A percentile compares a stretch with the other conserved stretches of the same genome.
Conservation (phyloP, 2,797 vertebrate genomes). For the Chelon labrosus region DNA sequence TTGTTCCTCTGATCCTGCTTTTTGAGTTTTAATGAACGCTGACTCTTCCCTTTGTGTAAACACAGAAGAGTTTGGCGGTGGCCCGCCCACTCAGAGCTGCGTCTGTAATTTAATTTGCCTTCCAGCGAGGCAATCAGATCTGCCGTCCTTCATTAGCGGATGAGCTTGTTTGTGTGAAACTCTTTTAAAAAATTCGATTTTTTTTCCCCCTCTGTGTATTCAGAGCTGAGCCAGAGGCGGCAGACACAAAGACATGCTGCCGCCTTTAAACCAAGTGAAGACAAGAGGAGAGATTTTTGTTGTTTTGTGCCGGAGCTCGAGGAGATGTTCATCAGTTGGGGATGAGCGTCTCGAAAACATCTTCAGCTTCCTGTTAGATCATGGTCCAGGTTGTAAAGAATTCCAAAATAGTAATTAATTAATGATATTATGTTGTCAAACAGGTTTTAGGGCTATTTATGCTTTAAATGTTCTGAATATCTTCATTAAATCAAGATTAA, state of each 20-base stretch:
- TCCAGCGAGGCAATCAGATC: slow-evolving; percentile 41
- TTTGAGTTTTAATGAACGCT: slow-evolving; percentile 50
- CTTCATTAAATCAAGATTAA: background rate
- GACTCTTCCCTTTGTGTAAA: slow-evolving; percentile 39
- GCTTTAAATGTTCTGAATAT: background rate
- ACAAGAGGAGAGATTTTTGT: slow-evolving; percentile 3
- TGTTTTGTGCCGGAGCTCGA: background rate
- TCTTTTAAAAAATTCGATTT: slow-evolving; percentile 4
- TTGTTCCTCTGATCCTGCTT: slow-evolving; percentile 46
- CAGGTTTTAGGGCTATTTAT: slow-evolving; percentile 4
- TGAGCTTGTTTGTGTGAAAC: slow-evolving; percentile 35
- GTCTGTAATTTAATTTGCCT: slow-evolving; percentile 48
- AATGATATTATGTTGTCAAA: background rate
- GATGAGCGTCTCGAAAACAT: slow-evolving; percentile 9
- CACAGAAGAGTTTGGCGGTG: slow-evolving; percentile 5
- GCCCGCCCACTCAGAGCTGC: slow-evolving; percentile 37
- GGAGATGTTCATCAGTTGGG: slow-evolving; percentile 5
- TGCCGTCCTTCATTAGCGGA: slow-evolving; percentile 57
- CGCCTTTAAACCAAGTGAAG: slow-evolving; percentile 20
- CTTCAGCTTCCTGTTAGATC: background rate
- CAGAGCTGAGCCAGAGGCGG: background rate
- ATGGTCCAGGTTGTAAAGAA: background rate
- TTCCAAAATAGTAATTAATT: background rate
- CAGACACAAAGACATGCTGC: background rate
- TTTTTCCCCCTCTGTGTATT: background rate